Percentiles rank a stretch among this genome's conserved stretches.
Conservation (phyloP, 2,888 invertebrate genomes). For the Rhagium mordax region DNA sequence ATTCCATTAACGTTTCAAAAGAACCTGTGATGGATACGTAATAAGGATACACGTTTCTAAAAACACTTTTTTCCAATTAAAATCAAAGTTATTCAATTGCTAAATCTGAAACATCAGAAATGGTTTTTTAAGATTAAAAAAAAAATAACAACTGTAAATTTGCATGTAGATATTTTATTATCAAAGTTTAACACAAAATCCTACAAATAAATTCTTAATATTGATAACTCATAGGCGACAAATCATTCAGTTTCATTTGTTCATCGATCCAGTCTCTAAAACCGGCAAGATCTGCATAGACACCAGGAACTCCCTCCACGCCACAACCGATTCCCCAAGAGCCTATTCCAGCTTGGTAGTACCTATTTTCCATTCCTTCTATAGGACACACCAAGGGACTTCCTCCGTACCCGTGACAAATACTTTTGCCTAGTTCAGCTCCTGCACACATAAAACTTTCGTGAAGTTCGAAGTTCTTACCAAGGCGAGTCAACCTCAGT, state of each 20-base stretch:
- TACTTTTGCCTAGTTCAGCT: slow-evolving; percentile 81
- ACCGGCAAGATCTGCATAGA: slow-evolving; percentile 80
- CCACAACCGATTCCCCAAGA: slow-evolving; percentile 93
- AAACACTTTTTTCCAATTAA: too few species aligned
- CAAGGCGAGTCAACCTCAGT: slow-evolving; percentile 78
- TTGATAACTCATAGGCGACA: background rate
- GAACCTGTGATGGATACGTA: too few species aligned
- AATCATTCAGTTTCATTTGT: slow-evolving; percentile 66
- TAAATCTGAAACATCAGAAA: too few species aligned
- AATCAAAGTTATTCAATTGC: too few species aligned
- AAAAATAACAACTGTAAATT: too few species aligned
- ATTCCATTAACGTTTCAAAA: too few species aligned
- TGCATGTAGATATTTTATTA: too few species aligned
- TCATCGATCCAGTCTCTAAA: slow-evolving; percentile 82
- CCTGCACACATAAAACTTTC: slow-evolving; percentile 85
- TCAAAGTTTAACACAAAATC: too few species aligned
- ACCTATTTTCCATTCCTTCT: slow-evolving; percentile 69
- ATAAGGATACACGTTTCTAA: too few species aligned
- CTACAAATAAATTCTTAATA: too few species aligned
- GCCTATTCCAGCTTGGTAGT: slow-evolving; percentile 83
- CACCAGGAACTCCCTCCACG: slow-evolving; percentile 78
- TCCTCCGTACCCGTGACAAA: slow-evolving; percentile 88
- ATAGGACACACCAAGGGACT: slow-evolving; percentile 84
- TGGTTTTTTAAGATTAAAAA: too few species aligned
- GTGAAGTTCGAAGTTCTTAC: slow-evolving; percentile 77